These are phyloP conservation scores for Acanthacorydalis orientalis DNA, from an alignment of 2,888 invertebrate species.

Conservation along the genomic window DNA sequence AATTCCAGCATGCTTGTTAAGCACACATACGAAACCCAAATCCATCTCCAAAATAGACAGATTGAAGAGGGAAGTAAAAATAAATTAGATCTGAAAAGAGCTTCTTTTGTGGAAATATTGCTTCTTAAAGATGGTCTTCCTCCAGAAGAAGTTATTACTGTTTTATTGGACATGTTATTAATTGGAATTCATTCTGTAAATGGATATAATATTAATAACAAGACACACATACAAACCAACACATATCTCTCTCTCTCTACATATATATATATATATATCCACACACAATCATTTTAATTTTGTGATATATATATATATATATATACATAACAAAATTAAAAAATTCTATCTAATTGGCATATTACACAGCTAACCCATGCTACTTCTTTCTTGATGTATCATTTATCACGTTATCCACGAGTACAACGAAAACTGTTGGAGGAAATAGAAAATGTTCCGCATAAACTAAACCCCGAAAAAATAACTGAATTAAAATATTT, in stretches of 20 bases:
- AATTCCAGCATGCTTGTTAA: no score
- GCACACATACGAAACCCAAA: no score
- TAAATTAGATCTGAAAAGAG: constrained; percentile 12
- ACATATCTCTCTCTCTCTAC: no score
- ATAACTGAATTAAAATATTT: constrained; percentile 31
- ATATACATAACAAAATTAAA: not conserved
- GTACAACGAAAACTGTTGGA: constrained; percentile 41
- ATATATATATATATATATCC: no score
- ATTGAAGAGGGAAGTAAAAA: constrained; percentile 5
- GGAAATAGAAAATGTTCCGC: constrained; percentile 32
- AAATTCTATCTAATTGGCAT: not conserved
- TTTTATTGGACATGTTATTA: constrained; percentile 46
- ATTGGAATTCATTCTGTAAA: constrained; percentile 46
- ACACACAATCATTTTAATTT: no score
- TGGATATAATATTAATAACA: not conserved
- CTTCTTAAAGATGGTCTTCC: constrained; percentile 35
- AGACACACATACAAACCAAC: not conserved
- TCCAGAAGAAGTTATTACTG: constrained; percentile 41
- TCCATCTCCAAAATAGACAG: constrained; percentile 10
- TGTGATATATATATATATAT: no score
- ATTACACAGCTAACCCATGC: constrained; percentile 36
- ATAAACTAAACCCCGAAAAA: constrained; percentile 17
- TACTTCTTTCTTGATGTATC: constrained; percentile 45
- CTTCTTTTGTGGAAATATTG: constrained; percentile 34
- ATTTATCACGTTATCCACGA: constrained; percentile 44